phyloP scores from a whole-genome alignment of 1,140 invertebrate species.

The Aporrectodea caliginosa region DNA sequence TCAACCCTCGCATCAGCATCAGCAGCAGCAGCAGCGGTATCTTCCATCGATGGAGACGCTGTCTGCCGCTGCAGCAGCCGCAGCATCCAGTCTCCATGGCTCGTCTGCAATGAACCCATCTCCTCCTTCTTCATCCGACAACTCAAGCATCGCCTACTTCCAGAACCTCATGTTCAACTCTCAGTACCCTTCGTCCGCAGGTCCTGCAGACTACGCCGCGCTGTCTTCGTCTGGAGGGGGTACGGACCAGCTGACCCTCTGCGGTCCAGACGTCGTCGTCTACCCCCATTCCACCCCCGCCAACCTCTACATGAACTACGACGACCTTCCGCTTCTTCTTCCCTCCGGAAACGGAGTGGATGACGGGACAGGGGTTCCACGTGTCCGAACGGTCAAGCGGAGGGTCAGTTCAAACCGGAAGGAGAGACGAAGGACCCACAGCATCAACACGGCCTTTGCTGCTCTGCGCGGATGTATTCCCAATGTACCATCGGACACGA shows the following conservation, averaged over 20 bases:
- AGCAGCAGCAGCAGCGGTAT: neutral
- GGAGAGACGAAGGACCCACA: conserved; percentile 80
- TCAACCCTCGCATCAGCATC: neutral
- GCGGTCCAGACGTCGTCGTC: neutral
- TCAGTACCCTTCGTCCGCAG: no score
- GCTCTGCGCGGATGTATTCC: conserved; percentile 88
- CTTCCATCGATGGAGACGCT: neutral
- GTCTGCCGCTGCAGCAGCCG: neutral
- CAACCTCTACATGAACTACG: neutral
- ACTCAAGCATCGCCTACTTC: neutral
- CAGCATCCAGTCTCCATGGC: neutral
- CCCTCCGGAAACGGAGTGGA: neutral
- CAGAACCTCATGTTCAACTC: neutral
- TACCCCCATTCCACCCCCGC: neutral
- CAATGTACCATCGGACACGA: conserved; percentile 91
- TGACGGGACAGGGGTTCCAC: neutral
- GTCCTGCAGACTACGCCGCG: no score
- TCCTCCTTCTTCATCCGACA: no score
- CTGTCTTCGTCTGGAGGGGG: no score
- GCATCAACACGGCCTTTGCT: conserved; percentile 91
- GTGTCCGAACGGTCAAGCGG: neutral
- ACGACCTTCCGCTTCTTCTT: neutral
- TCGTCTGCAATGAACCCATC: neutral
- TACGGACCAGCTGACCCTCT: no score
- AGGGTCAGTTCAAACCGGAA: conserved; percentile 70